A percentile compares a stretch with the other conserved stretches of the same genome.
phyloP scores from a whole-genome alignment of 92 coral and sea anemone species.

The Palythoa grandiflora region DNA sequence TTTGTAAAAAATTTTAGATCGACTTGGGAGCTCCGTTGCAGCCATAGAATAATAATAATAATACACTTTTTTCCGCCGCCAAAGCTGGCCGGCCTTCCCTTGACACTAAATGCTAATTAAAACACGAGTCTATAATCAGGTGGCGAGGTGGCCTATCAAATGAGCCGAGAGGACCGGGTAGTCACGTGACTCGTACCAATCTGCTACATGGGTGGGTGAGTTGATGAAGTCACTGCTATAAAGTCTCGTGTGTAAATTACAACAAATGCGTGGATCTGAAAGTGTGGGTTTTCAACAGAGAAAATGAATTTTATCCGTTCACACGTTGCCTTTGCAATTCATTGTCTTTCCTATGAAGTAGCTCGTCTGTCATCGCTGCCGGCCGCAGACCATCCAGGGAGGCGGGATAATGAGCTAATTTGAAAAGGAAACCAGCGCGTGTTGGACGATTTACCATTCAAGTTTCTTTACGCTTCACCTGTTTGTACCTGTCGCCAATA shows the following conservation, averaged over 20 bases:
- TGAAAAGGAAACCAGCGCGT: slow-evolving; percentile 23
- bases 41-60: slow-evolving; percentile 73
- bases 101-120: slow-evolving; percentile 98
- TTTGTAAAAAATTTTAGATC: slow-evolving; percentile 38
- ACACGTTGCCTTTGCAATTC: background rate
- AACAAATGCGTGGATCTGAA: background rate
- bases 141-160: slow-evolving; percentile 84
- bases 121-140: slow-evolving; percentile 80
- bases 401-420: slow-evolving; percentile 27
- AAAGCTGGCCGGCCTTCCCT: slow-evolving; percentile 84
- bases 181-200: slow-evolving; percentile 84
- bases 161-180: slow-evolving; percentile 56
- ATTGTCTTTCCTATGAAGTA: background rate
- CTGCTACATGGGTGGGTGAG: slow-evolving; percentile 59
- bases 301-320: background rate
- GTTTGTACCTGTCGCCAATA: background rate
- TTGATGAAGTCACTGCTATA: slow-evolving; percentile 39
- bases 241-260: slow-evolving; percentile 16
- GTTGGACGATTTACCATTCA: slow-evolving; percentile 5
- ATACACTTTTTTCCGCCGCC: slow-evolving; percentile 77
- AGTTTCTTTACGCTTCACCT: slow-evolving; percentile 5
- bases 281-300: background rate
- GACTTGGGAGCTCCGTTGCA: slow-evolving; percentile 73
- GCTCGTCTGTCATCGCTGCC: slow-evolving; percentile 1
- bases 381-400: slow-evolving; percentile 18